Conservation (phyloP, 1,140 invertebrate genomes). For the Drosophila ohnishii region DNA sequence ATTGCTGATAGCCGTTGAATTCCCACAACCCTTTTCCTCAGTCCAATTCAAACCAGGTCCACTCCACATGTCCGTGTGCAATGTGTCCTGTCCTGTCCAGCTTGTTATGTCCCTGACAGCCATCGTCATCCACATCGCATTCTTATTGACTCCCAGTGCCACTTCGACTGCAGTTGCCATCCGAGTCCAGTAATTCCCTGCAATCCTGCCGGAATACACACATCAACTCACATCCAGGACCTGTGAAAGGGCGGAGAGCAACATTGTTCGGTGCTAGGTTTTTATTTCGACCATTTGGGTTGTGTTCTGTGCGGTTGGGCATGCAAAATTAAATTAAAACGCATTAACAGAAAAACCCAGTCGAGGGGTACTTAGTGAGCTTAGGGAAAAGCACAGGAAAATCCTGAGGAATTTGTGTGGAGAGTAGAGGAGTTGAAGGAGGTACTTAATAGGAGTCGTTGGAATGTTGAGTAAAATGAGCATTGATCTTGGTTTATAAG, state of each 20-base stretch:
- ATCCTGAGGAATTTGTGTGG: neutral
- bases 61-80: constrained; percentile 33
- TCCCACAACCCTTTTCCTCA: constrained; percentile 11
- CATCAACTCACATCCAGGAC: neutral
- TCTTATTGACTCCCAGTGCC: constrained; percentile 78
- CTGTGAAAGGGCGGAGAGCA: constrained; percentile 10
- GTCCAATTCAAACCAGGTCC: constrained; percentile 9
- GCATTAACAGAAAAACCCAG: constrained; percentile 61
- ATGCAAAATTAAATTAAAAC: constrained; percentile 81
- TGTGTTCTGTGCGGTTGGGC: constrained; percentile 61
- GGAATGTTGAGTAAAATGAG: neutral
- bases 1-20: constrained; percentile 54
- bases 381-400: constrained; percentile 17
- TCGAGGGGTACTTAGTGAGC: constrained; percentile 15
- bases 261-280: constrained; percentile 67
- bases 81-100: constrained; percentile 57
- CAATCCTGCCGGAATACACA: constrained; percentile 7
- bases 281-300: constrained; percentile 62
- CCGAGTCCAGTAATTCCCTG: constrained; percentile 1
- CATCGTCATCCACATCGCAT: constrained; percentile 68
- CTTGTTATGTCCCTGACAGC: constrained; percentile 73
- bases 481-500: neutral
- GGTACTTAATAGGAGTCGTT: neutral
- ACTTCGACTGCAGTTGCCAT: constrained; percentile 61
- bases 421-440: neutral